Evolutionary conservation across 1,140 invertebrate species (phyloP), one percentile per base, ranked within the genome.

Genomic region (Schlechtendalia chinensis): DNA sequence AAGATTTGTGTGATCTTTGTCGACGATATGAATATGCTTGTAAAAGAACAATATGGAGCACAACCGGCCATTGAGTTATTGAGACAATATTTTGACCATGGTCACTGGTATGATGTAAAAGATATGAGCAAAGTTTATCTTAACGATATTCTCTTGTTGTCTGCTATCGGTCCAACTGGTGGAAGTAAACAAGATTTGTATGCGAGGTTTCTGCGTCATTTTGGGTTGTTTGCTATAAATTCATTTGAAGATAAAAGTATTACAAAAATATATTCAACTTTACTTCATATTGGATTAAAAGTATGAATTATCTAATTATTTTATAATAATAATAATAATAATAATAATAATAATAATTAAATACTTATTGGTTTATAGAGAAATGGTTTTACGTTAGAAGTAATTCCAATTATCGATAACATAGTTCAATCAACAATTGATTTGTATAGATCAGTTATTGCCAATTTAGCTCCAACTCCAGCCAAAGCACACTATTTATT

Each of bases 401-500:
- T 92, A 2, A 90, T 93, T 65, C 84, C 89, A 0, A 86, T 89
- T 0, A 90, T 93, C 12, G 89, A 90, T 22, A 88, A 89, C 83
- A 90, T 96, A 16, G 91, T 97, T 4, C 87, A 87, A 56, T 93
- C 92, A 0, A 97, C 94, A 1, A 88, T 95, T 83, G 88, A 91
- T 61, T 88, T 97, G 2, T 97, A 95, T 84, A 90, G 92, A 81
- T 87, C 88, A 67, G 91, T 93, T 1, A 90, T 90, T 80, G 85
- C 86, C 24, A 89, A 92, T 82, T 87, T 97, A 1, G 86, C 93
- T 65, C 95, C 96, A 11, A 94, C 93, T 0, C 95, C 95, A 0
- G 87, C 91, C 0, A 97, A 96, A 85, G 94, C 93, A 1, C 96
- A 98, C 86, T 97, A 97, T 84, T 89, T 95, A n/a, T 97, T 97